Percentiles rank a stretch among this genome's conserved stretches.
These are phyloP conservation scores for Geodia barretti DNA, from an alignment of 37 sponge, comb jelly and placozoan species.

Conservation along the genomic window DNA sequence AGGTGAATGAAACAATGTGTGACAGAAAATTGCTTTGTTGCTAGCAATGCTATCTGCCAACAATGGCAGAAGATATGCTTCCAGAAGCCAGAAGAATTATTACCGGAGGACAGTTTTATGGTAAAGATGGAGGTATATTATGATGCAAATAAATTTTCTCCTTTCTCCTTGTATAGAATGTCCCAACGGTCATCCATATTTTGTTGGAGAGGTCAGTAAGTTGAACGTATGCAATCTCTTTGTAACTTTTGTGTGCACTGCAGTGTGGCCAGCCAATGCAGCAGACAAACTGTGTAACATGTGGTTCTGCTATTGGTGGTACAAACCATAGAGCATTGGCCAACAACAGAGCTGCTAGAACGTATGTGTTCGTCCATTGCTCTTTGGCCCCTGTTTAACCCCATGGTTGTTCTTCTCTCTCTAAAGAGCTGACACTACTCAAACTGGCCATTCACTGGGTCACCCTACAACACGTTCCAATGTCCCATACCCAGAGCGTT, in stretches of 20 bases:
- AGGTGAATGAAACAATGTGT: too few relatives aligned
- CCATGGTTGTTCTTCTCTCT: background rate
- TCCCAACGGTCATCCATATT: conserved; percentile 77
- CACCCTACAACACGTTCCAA: conserved; percentile 10
- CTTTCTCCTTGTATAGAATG: conserved; percentile 36
- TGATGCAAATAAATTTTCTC: background rate
- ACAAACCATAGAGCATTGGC: conserved; percentile 13
- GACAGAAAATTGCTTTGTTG: background rate
- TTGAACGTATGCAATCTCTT: background rate
- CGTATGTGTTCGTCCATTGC: conserved; percentile 37
- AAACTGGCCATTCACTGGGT: conserved; percentile 7
- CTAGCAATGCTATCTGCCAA: conserved; percentile 62
- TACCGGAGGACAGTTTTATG: conserved; percentile 52
- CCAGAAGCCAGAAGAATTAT: conserved; percentile 40
- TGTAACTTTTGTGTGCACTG: background rate
- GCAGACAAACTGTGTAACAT: conserved; percentile 27
- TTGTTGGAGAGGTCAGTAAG: conserved; percentile 58
- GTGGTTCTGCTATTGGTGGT: conserved; percentile 59
- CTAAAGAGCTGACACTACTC: background rate
- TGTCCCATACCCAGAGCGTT: conserved; percentile 53
- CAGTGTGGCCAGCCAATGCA: conserved; percentile 56
- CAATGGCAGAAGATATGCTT: conserved; percentile 66
- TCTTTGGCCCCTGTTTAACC: too few relatives aligned
- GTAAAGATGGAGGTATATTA: conserved; percentile 14
- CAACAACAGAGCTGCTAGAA: conserved; percentile 44